Evolutionary conservation across 2,797 vertebrate species (phyloP).

Genomic region (Miichthys miiuy): DNA sequence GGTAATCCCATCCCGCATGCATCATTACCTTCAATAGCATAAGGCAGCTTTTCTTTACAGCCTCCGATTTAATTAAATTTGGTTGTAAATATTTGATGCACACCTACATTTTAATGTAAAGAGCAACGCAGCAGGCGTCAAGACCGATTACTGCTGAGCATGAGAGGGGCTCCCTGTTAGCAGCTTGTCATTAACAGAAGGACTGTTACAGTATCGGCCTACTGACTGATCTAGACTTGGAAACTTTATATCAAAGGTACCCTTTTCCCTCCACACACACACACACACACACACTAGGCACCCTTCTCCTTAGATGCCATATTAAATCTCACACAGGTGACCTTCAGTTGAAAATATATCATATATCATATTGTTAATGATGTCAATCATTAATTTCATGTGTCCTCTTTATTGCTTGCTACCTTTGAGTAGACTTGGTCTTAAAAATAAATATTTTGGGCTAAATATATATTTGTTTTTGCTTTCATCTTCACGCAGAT

Average conservation of each 20-base stretch:
- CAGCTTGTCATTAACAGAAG: constrained; percentile 41
- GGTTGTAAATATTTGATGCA: constrained; percentile 85
- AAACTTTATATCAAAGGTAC: constrained; percentile 7
- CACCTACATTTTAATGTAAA: constrained; percentile 70
- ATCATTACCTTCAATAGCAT: constrained; percentile 86
- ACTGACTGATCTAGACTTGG: constrained; percentile 14
- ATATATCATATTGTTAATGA: neutral
- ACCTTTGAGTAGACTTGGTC: neutral
- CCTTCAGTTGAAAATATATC: neutral
- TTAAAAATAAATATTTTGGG: neutral
- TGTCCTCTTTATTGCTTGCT: neutral
- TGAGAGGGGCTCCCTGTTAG: constrained; percentile 27
- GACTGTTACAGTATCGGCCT: constrained; percentile 28
- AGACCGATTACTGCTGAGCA: constrained; percentile 50
- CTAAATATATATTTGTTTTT: constrained; percentile 17
- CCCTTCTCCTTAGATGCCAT: neutral
- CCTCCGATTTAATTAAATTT: constrained; percentile 81
- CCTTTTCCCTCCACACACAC: neutral
- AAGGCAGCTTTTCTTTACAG: constrained; percentile 81
- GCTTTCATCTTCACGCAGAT: neutral
- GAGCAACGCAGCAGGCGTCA: constrained; percentile 50
- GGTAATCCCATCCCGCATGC: constrained; percentile 84
- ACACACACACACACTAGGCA: neutral
- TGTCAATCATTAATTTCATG: neutral
- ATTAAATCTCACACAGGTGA: constrained; percentile 3